phyloP scores from a whole-genome alignment of 2,888 invertebrate genomes.

The Eupithecia inturbata region DNA sequence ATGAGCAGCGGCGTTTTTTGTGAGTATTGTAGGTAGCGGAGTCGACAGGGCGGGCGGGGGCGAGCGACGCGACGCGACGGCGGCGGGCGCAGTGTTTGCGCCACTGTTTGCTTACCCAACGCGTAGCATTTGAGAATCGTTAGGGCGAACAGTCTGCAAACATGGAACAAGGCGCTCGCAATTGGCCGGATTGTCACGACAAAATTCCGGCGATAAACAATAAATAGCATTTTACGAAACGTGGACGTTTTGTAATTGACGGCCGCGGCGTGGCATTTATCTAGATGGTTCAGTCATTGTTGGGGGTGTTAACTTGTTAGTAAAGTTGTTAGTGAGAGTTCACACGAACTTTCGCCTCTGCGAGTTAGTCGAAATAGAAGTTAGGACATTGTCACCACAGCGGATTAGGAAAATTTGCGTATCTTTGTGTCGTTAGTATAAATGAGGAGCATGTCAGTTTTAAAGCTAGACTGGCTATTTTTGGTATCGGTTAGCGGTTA shows the following conservation, averaged over 20 bases:
- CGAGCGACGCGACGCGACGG: conserved; percentile 39
- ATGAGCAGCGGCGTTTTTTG: conserved; percentile 70
- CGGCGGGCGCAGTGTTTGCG: conserved; percentile 63
- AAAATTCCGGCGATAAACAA: conserved; percentile 77
- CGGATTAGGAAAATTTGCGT: conserved; percentile 70
- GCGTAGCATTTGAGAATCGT: conserved; percentile 82
- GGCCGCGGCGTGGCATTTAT: conserved; percentile 68
- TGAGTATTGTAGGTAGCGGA: conserved; percentile 3
- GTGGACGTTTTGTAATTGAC: conserved; percentile 81
- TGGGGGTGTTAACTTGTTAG: conserved; percentile 80
- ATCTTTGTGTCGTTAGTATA: conserved; percentile 69
- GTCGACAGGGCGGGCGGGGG: neutral
- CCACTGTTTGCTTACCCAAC: conserved; percentile 74
- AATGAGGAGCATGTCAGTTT: conserved; percentile 66
- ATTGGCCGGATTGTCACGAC: conserved; percentile 75
- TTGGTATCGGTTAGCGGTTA: conserved; percentile 70
- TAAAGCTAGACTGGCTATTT: conserved; percentile 66
- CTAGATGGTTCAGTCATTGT: conserved; percentile 83
- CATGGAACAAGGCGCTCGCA: conserved; percentile 71
- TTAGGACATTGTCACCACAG: conserved; percentile 75
- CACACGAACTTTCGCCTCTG: conserved; percentile 75
- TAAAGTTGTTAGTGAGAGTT: conserved; percentile 79
- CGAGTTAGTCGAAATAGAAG: conserved; percentile 75
- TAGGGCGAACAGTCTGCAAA: conserved; percentile 79
- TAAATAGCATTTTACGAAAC: conserved; percentile 77